phyloP scores from a whole-genome alignment of 1,140 invertebrate species.

The Idris sp. region DNA sequence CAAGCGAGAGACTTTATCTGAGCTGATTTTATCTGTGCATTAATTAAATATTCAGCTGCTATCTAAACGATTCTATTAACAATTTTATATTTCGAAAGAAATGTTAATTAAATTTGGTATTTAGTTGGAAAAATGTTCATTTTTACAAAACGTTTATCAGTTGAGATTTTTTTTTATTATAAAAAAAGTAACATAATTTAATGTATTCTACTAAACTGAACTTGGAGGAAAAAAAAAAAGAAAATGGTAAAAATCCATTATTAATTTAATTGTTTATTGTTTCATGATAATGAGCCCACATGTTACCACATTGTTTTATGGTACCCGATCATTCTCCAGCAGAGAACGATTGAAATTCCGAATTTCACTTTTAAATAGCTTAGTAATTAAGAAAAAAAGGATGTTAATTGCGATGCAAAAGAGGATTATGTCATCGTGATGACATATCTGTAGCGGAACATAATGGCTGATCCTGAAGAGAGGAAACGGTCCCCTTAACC shows the following conservation, averaged over 20 bases:
- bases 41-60: slow-evolving; percentile 14
- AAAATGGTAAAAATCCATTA: not conserved
- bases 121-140: no score
- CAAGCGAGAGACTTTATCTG: slow-evolving; percentile 13
- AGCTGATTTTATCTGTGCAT: slow-evolving; percentile 12
- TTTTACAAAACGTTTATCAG: no score
- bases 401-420: slow-evolving; percentile 15
- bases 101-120: no score
- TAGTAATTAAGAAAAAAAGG: slow-evolving; percentile 13
- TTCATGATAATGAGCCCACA: slow-evolving; percentile 2
- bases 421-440: slow-evolving; percentile 36
- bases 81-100: slow-evolving; percentile 9
- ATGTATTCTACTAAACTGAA: no score
- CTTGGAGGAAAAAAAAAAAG: no score
- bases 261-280: slow-evolving; percentile 10
- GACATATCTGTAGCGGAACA: slow-evolving; percentile 27
- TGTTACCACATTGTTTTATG: slow-evolving; percentile 9
- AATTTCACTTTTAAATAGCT: slow-evolving; percentile 27
- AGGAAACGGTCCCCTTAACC: slow-evolving; percentile 35
- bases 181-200: no score
- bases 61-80: slow-evolving; percentile 38
- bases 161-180: no score
- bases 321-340: not conserved
- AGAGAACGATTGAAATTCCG: slow-evolving; percentile 10
- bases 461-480: slow-evolving; percentile 18